Evolutionary conservation across 2,797 vertebrate genomes (phyloP).

Genomic region (Melanotaenia trifasciata): DNA sequence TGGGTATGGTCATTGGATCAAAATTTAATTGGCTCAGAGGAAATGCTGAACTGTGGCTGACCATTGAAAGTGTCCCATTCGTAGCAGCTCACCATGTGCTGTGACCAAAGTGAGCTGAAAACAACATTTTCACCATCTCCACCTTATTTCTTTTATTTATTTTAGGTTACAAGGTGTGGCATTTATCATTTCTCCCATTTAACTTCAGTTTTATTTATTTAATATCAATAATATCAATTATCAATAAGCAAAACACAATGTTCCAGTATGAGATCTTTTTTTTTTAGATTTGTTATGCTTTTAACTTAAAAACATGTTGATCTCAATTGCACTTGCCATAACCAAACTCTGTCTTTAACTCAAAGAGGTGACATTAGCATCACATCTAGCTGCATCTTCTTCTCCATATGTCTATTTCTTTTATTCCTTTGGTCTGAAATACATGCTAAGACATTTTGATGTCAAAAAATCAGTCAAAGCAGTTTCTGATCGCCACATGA

Average conservation of each 20-base stretch:
- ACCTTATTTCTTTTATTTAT: neutral
- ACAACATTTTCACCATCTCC: neutral
- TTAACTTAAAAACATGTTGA: neutral
- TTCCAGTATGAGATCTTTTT: neutral
- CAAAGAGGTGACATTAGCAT: neutral
- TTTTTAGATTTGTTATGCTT: neutral
- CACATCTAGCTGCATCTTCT: slow-evolving; percentile 31
- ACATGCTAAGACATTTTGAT: slow-evolving; percentile 42
- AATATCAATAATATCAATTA: neutral
- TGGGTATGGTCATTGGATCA: slow-evolving; percentile 47
- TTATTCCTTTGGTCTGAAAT: slow-evolving; percentile 45
- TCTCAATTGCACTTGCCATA: neutral
- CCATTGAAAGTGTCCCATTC: slow-evolving; percentile 28
- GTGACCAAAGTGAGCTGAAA: slow-evolving; percentile 16
- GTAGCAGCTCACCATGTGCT: slow-evolving; percentile 4
- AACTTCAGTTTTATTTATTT: no score
- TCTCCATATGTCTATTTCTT: neutral
- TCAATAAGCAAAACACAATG: neutral
- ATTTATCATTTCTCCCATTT: neutral
- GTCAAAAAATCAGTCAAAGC: slow-evolving; percentile 85
- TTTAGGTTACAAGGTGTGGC: neutral
- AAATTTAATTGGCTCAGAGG: slow-evolving; percentile 46
- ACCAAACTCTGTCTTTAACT: neutral
- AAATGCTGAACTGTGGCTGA: slow-evolving; percentile 38
- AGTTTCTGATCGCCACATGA: slow-evolving; percentile 84